phyloP scores from a whole-genome alignment of 2,113 vertebrate genomes.

The Erythrocebus patas region DNA sequence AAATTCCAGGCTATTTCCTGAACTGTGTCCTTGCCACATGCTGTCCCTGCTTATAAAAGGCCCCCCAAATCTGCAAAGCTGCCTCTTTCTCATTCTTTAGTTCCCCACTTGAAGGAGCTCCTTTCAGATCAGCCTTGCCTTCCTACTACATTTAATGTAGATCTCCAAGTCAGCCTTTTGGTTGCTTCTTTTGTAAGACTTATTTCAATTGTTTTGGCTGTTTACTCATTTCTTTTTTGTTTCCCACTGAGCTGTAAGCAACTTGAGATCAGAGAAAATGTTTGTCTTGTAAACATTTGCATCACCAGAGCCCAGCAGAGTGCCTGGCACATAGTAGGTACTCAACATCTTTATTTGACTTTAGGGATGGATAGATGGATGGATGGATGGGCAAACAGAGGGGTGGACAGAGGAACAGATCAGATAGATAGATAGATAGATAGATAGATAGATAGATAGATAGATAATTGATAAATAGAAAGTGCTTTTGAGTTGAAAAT shows the following conservation, averaged over 20 bases:
- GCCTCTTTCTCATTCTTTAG: neutral
- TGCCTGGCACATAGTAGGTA: neutral
- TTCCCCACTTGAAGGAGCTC: no score
- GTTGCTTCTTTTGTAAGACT: slow-evolving; percentile 7
- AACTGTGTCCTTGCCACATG: neutral
- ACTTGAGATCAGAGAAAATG: neutral
- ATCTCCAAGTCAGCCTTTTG: neutral
- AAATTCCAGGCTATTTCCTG: neutral
- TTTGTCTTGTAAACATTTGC: neutral
- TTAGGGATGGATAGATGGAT: neutral
- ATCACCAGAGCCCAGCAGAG: neutral
- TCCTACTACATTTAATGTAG: neutral
- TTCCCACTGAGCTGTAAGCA: neutral
- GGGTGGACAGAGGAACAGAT: no score
- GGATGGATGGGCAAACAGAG: no score
- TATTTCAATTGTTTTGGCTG: neutral
- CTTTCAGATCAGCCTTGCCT: neutral
- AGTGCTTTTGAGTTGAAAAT: neutral
- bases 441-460: neutral
- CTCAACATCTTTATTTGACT: neutral
- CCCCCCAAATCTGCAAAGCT: neutral
- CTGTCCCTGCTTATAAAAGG: neutral
- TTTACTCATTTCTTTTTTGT: neutral
- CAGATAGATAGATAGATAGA: no score
- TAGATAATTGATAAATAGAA: neutral